Evolutionary conservation across 2,888 invertebrate species (phyloP).

Genomic region (Trachelus iudaicus): DNA sequence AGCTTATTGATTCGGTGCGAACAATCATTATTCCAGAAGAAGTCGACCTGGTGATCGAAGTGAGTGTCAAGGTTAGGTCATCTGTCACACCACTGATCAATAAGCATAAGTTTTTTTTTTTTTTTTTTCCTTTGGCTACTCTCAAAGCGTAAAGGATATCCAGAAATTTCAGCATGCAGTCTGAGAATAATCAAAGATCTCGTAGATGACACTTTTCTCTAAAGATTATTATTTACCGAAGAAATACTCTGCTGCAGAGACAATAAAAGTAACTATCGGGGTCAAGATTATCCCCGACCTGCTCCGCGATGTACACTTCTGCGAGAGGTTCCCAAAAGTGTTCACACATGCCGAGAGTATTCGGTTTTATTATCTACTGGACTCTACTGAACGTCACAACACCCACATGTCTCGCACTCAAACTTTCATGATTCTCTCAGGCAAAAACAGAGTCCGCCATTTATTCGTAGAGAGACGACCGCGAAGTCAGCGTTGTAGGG

Average conservation of each 20-base stretch:
- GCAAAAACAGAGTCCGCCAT: conserved; percentile 52
- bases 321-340: conserved; percentile 76
- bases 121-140: background rate
- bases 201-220: background rate
- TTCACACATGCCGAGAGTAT: conserved; percentile 64
- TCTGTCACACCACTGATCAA: conserved; percentile 52
- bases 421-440: conserved; percentile 35
- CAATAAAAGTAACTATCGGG: conserved; percentile 73
- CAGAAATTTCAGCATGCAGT: background rate
- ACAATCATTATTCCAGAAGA: background rate
- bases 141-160: background rate
- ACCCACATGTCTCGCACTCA: conserved; percentile 41
- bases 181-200: background rate
- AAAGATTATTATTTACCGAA: conserved; percentile 68
- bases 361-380: conserved; percentile 5
- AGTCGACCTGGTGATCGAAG: conserved; percentile 8
- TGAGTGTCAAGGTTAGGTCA: conserved; percentile 55
- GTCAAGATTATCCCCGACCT: conserved; percentile 62
- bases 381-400: conserved; percentile 41
- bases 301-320: conserved; percentile 70
- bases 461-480: conserved; percentile 6
- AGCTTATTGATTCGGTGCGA: background rate
- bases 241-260: conserved; percentile 77
- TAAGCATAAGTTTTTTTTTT: conserved; percentile 28
- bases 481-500: background rate